Base-by-base conservation (phyloP, 2,113 vertebrate genomes). In the Silurus asotus region DNA sequence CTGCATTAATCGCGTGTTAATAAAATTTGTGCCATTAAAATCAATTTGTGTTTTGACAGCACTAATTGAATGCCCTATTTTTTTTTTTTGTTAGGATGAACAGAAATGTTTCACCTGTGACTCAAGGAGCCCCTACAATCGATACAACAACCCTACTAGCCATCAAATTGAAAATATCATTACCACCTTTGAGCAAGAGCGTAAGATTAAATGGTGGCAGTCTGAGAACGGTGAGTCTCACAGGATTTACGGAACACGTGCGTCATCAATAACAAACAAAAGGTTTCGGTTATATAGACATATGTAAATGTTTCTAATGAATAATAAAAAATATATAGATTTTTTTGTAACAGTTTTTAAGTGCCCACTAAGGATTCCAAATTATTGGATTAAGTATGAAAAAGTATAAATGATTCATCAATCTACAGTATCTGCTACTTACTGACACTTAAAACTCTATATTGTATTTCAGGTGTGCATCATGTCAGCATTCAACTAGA, bases 71-170 rank as follows among this genome's bases (percentile, higher is more conserved):
- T 17, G 1, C 8, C 10, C 53, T 67, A 13, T 85, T 78, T 49
- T 56, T 15, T n/a, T n/a, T n/a, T n/a, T n/a, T n/a, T n/a, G 92
- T 79, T 89, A 98, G 97, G 94, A 90, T 83, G 92, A 96, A 55
- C 93, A 96, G 86, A 99, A 98, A 87, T 97, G 96, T 88, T 97
- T 98, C 86, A 91, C 88, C 1, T 97, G 97, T 90, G 96, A 97
- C 93, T 97, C 97, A 48, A 94, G 92, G 76, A 93, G 93, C 78
- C 94, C 95, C 0, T 96, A 96, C 89, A 90, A 94, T 87, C 92
- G 53, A 2, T 84, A 95, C 6, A 89, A 72, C n/a, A 96, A 96
- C 61, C 90, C 90, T 4, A 90, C 95, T 86, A 99, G 96, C 88
- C 97, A 98, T 83, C 92, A 70, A 55, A 91, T 96, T 9, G 95